Base-by-base conservation (phyloP, 2,113 vertebrate species). In the Choloepus hoffmanni region DNA sequence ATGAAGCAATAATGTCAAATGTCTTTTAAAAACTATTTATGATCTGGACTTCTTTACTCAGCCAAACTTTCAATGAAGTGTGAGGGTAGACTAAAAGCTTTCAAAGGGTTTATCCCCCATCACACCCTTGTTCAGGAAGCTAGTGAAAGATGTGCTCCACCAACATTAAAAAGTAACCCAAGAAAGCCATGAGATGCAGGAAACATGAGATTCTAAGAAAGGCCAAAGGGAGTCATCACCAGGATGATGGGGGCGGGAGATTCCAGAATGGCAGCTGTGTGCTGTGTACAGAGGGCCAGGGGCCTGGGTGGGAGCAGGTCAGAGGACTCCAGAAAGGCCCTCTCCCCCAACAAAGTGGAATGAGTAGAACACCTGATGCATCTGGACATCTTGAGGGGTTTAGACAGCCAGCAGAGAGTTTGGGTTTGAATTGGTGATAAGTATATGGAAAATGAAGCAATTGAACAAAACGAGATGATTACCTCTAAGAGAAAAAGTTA, bases 191-290 rank as follows among this genome's bases (percentile, higher is more conserved):
- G 65, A 55, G 7, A 19, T 2, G 33, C 74, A 40, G 53, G 91
- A 78, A 85, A 15, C 40, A 24, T 26, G n/a, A 30, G 2, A 18
- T 62, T 70, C 45, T 36, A 26, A 76, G 63, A 55, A 13, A 72
- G 78, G 65, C 89, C 18, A 8, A 18, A 23, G 43, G 33, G 50
- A 85, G 21, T 45, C 60, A 60, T 60, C 58, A 6, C 10, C 45
- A 7, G 92, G 48, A 10, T 21, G 16, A 7, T 2, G 45, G 28
- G 58, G 26, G 26, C 5, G 28, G 15, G 50, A n/a, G 67, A n/a
- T 8, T 36, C 73, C 13, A 4, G 65, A 36, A 26, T 0, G 30
- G 36, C 0, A 3, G 15, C 78, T 24, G 3, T 8, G 19, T 21
- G 40, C 28, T 45, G 13, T 73, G 58, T 26, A 18, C 45, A 13